Evolutionary conservation across 30 jellyfish, hydroid and myxozoan species (phyloP).

Genomic region (Rhopilema esculentum): DNA sequence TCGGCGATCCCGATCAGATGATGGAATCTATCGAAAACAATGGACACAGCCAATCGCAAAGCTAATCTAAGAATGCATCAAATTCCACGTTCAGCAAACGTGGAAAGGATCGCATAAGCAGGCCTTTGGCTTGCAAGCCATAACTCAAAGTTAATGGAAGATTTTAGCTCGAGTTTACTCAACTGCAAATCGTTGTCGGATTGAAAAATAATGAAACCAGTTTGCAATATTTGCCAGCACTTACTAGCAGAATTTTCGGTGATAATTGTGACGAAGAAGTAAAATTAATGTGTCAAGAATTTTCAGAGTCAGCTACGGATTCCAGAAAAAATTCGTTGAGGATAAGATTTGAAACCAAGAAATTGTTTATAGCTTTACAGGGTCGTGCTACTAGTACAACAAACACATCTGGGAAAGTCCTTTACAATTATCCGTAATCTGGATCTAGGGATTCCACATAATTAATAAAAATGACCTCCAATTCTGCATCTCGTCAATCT

Average conservation of each 20-base stretch:
- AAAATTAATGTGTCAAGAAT: not conserved
- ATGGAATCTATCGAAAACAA: not conserved
- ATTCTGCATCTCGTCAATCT: slow-evolving; percentile 32
- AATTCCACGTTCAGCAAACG: slow-evolving; percentile 26
- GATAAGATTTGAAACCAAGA: not conserved
- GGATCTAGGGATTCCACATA: not conserved
- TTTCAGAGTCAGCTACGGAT: not conserved
- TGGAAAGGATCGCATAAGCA: not conserved
- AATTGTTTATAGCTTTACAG: not conserved
- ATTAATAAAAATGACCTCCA: not conserved
- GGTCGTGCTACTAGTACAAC: not conserved
- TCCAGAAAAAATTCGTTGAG: not conserved
- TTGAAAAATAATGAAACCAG: not conserved
- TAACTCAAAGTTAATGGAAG: not conserved
- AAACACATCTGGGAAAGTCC: not conserved
- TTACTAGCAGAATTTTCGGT: not conserved
- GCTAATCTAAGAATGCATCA: slow-evolving; percentile 50
- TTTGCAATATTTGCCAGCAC: not conserved
- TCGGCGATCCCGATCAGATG: slow-evolving; percentile 28
- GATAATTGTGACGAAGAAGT: not conserved
- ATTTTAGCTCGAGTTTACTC: too few relatives aligned
- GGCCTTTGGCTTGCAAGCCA: not conserved
- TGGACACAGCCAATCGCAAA: slow-evolving; percentile 62
- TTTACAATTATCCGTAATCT: not conserved
- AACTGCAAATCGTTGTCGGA: not conserved